Evolutionary conservation across 2,797 vertebrate species (phyloP).

Genomic region (Poeciliopsis infans): DNA sequence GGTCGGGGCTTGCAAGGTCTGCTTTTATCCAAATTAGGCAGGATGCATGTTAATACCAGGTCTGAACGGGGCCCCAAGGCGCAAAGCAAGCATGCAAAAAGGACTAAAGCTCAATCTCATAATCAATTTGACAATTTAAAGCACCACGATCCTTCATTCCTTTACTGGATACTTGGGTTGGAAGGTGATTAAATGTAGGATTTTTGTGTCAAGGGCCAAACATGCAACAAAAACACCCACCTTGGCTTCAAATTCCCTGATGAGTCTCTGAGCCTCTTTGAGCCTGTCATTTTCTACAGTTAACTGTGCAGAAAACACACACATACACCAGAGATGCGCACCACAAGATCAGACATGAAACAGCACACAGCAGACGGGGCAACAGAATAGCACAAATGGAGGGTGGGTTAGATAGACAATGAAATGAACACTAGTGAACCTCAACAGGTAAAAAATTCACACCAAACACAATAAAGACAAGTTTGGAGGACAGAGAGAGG

Average conservation of each 20-base stretch:
- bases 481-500: slow-evolving; percentile 25
- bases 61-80: not conserved
- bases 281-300: slow-evolving; percentile 81
- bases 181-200: slow-evolving; percentile 30
- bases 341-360: slow-evolving; percentile 35
- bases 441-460: slow-evolving; percentile 53
- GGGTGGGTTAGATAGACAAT: slow-evolving; percentile 62
- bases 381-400: slow-evolving; percentile 66
- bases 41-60: slow-evolving; percentile 5
- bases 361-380: slow-evolving; percentile 49
- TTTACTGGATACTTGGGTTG: slow-evolving; percentile 21
- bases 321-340: slow-evolving; percentile 31
- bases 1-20: not conserved
- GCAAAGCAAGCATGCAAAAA: slow-evolving; percentile 17
- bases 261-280: slow-evolving; percentile 82
- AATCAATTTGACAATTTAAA: slow-evolving; percentile 22
- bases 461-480: slow-evolving; percentile 37
- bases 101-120: slow-evolving; percentile 15
- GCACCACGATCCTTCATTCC: not conserved
- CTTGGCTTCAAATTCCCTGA: slow-evolving; percentile 82
- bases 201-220: slow-evolving; percentile 20
- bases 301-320: slow-evolving; percentile 77
- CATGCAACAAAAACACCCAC: slow-evolving; percentile 78
- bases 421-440: slow-evolving; percentile 52
- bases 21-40: not conserved